Percentiles rank a stretch among this genome's conserved stretches.
Conservation (phyloP, 2,888 invertebrate genomes). For the Diogma glabrata region DNA sequence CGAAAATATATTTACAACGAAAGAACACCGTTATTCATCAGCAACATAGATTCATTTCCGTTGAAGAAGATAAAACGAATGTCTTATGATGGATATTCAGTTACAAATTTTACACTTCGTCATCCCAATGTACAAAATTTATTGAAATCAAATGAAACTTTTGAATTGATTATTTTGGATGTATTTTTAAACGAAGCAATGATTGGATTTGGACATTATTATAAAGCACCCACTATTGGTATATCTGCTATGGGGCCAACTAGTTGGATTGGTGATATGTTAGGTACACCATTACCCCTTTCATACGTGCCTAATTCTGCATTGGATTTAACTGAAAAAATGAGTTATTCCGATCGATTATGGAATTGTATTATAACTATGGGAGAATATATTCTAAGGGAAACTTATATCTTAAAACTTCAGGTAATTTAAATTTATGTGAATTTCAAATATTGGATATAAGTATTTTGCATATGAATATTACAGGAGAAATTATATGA, state of each 20-base stretch:
- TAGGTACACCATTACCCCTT: conserved; percentile 1
- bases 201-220: conserved; percentile 24
- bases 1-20: conserved; percentile 19
- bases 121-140: conserved; percentile 24
- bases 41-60: background rate
- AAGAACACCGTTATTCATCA: too few relatives aligned
- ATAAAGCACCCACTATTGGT: conserved; percentile 30
- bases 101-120: conserved; percentile 22
- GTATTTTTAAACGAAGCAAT: conserved; percentile 34
- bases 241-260: conserved; percentile 17
- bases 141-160: conserved; percentile 28
- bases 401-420: too few relatives aligned
- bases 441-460: too few relatives aligned
- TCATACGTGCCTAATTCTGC: conserved; percentile 10
- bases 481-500: conserved; percentile 21
- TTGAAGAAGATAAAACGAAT: background rate
- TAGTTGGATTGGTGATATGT: conserved; percentile 6
- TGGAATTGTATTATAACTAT: too few relatives aligned
- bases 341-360: conserved; percentile 3
- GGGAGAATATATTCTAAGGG: too few relatives aligned
- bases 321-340: conserved; percentile 8
- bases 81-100: conserved; percentile 23
- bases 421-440: too few relatives aligned
- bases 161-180: conserved; percentile 34
- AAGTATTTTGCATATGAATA: too few relatives aligned